Conservation (phyloP, 1,140 invertebrate genomes). For the Cotesia chilonis region DNA sequence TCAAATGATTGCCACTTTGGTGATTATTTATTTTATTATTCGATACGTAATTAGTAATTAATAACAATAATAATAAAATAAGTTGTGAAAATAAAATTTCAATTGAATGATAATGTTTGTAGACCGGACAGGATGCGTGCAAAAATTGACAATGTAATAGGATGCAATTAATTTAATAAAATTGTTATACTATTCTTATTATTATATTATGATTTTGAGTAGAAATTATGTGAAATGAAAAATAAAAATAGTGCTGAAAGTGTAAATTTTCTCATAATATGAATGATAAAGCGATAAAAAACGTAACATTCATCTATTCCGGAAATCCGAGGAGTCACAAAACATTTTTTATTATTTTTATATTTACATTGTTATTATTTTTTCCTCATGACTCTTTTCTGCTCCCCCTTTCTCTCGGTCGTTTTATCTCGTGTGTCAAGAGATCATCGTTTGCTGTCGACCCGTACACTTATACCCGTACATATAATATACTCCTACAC, state of each 20-base stretch:
- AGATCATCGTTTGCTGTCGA: constrained; percentile 32
- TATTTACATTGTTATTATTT: constrained; percentile 15
- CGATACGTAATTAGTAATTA: too few species aligned
- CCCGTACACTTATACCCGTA: constrained; percentile 1
- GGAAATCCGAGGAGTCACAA: constrained; percentile 1
- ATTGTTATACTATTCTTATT: too few species aligned
- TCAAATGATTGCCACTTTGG: too few species aligned
- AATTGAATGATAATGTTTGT: too few species aligned
- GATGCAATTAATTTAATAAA: too few species aligned
- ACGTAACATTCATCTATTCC: constrained; percentile 6
- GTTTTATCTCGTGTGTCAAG: constrained; percentile 15
- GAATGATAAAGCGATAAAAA: constrained; percentile 7
- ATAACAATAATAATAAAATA: too few species aligned
- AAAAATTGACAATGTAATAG: too few species aligned
- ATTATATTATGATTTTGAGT: too few species aligned
- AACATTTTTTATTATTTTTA: constrained; percentile 5
- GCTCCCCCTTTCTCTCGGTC: not conserved
- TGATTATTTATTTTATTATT: too few species aligned
- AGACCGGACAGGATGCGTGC: too few species aligned
- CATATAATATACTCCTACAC: not conserved
- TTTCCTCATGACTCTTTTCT: not conserved
- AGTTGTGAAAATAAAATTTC: too few species aligned
- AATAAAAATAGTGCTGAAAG: not conserved
- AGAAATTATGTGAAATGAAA: not conserved
- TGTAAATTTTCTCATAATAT: not conserved